Evolutionary conservation across 2,113 vertebrate genomes (phyloP).

Genomic region (Paedocypris sp.): DNA sequence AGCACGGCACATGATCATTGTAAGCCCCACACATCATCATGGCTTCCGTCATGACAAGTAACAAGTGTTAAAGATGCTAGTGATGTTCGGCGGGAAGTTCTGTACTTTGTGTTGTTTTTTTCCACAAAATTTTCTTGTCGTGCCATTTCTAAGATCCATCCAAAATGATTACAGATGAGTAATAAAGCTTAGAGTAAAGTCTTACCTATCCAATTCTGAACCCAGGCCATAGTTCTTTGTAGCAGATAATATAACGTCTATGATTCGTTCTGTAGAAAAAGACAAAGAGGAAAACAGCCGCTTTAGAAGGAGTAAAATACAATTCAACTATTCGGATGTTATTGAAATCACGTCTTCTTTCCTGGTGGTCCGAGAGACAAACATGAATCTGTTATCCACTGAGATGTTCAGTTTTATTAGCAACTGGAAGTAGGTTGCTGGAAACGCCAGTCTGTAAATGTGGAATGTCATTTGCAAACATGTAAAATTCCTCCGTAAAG

Average conservation of each 20-base stretch:
- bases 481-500: constrained; percentile 53
- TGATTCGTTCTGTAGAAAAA: constrained; percentile 73
- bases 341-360: neutral
- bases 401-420: constrained; percentile 18
- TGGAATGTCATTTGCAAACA: constrained; percentile 62
- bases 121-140: too few relatives aligned
- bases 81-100: too few relatives aligned
- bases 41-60: too few relatives aligned
- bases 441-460: constrained; percentile 50
- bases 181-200: too few relatives aligned
- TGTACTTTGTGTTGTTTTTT: too few relatives aligned
- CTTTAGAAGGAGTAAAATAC: neutral
- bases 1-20: too few relatives aligned
- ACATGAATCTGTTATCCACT: neutral
- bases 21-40: too few relatives aligned
- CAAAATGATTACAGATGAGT: too few relatives aligned
- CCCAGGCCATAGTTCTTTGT: constrained; percentile 85
- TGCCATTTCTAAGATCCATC: too few relatives aligned
- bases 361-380: neutral
- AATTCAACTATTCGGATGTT: too few relatives aligned
- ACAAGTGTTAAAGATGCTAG: too few relatives aligned
- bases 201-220: constrained; percentile 78
- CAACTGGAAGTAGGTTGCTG: constrained; percentile 15
- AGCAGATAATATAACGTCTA: constrained; percentile 81
- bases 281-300: constrained; percentile 10